Base-by-base conservation (phyloP, 2,888 invertebrate genomes). In the Homarus gammarus region DNA sequence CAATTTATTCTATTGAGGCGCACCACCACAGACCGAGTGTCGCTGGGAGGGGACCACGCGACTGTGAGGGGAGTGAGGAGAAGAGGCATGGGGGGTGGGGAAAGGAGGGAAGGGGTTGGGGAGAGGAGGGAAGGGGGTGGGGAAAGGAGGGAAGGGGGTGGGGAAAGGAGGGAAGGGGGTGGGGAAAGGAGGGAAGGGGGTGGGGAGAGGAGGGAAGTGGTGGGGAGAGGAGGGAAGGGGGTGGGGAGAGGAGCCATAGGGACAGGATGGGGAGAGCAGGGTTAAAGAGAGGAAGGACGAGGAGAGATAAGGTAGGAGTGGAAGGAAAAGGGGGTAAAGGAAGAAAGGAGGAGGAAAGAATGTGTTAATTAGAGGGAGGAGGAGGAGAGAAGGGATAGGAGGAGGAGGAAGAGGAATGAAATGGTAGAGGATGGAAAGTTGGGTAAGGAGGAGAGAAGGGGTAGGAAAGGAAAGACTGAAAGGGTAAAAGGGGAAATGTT, bases 1-100 rank as follows among this genome's bases (percentile, higher is more conserved):
- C 31, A 70, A 70, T 70, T 70, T 70, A 70, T 70, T 70, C 70
- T 70, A 70, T 70, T 70, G 70, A 70, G 31, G 31, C 31, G 31
- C 70, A 70, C 27, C 70, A 70, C 31, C 15, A 70, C 70, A 70
- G 70, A 22, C 33, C 27, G 70, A 3, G 31, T n/a, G 31, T 70
- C 31, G 70, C 3, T n/a, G 36, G 36, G 70, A 70, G 70, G 44
- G 70, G 44, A 12, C 5, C 6, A 12, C 6, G 44, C 5, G 44
- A 12, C 12, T 8, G 70, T 31, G 33, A 70, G 12, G 68, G 70
- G 70, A 6, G 2, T 3, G 31, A 70, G 18, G 70, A 5, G 31
- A 8, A 31, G 36, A 70, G 36, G 70, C 15, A 15, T 3, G 31
- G 27, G 70, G 70, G 31, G 70, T 27, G 70, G 31, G 31, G 36